These are phyloP conservation scores for Botrylloides violaceus DNA, from an alignment of 23 tunicate genomes.

Conservation along the genomic window DNA sequence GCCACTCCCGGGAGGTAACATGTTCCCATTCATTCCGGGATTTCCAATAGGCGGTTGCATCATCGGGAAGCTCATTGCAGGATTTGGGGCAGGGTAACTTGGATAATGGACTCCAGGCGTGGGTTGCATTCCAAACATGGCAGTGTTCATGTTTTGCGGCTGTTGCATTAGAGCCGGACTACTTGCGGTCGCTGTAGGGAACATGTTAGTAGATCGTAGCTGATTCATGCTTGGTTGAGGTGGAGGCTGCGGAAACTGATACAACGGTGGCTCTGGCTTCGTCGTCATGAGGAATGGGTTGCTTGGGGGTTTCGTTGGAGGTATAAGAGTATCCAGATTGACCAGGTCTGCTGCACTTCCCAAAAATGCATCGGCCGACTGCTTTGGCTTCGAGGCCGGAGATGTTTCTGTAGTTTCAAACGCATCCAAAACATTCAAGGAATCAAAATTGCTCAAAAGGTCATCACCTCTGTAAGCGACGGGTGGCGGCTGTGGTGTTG, in stretches of 20 bases:
- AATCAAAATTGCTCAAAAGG: background rate
- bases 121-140: background rate
- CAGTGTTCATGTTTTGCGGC: background rate
- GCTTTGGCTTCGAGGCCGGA: slow-evolving; percentile 31
- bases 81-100: background rate
- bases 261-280: slow-evolving; percentile 17
- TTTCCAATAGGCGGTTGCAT: background rate
- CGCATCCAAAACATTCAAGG: background rate
- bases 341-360: slow-evolving; percentile 86
- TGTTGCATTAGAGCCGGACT: background rate
- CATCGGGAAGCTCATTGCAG: background rate
- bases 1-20: background rate
- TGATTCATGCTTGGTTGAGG: slow-evolving; percentile 28
- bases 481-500: slow-evolving; percentile 2
- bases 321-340: slow-evolving; percentile 83
- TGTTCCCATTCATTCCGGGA: background rate
- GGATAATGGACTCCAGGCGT: background rate
- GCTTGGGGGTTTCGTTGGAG: slow-evolving; percentile 53
- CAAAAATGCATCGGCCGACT: slow-evolving; percentile 67
- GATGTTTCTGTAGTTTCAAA: background rate
- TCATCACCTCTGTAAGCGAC: background rate
- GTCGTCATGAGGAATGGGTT: slow-evolving; percentile 58
- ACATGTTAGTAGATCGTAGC: background rate
- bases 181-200: background rate
- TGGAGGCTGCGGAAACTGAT: slow-evolving; percentile 23